Conservation (phyloP, 2,888 invertebrate species). For the Amaurobius ferox region DNA sequence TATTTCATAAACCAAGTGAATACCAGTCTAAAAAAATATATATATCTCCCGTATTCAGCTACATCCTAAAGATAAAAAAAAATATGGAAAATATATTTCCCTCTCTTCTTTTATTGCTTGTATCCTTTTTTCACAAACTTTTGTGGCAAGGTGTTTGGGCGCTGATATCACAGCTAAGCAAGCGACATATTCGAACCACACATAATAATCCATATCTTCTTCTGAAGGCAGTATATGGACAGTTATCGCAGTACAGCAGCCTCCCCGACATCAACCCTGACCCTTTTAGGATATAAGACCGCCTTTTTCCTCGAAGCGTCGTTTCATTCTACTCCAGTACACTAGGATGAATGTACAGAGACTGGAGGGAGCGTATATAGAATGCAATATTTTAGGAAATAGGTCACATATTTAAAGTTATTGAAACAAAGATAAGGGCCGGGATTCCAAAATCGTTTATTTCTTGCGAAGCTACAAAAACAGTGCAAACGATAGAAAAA, state of each 20-base stretch:
- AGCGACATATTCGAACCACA: conserved; percentile 65
- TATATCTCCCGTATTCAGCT: neutral
- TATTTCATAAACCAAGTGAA: neutral
- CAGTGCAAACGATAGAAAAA: too few species aligned
- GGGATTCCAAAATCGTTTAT: too few species aligned
- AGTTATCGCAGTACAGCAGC: conserved; percentile 54
- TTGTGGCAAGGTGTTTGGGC: conserved; percentile 63
- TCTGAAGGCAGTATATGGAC: conserved; percentile 50
- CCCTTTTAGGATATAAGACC: conserved; percentile 30
- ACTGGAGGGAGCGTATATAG: neutral
- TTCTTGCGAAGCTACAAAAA: too few species aligned
- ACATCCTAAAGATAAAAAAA: neutral
- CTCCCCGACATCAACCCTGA: conserved; percentile 27
- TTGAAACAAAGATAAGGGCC: too few species aligned
- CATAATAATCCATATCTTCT: conserved; percentile 69
- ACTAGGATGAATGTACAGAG: conserved; percentile 33
- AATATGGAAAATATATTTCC: neutral
- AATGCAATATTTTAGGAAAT: neutral
- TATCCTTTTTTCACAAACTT: conserved; percentile 45
- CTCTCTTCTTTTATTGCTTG: conserved; percentile 21
- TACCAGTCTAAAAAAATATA: neutral
- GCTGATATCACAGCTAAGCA: conserved; percentile 58
- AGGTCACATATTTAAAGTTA: too few species aligned
- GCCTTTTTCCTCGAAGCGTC: conserved; percentile 50
- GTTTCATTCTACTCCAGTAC: conserved; percentile 42